phyloP scores from a whole-genome alignment of 2,113 vertebrate species.

The Tamias sibiricus region DNA sequence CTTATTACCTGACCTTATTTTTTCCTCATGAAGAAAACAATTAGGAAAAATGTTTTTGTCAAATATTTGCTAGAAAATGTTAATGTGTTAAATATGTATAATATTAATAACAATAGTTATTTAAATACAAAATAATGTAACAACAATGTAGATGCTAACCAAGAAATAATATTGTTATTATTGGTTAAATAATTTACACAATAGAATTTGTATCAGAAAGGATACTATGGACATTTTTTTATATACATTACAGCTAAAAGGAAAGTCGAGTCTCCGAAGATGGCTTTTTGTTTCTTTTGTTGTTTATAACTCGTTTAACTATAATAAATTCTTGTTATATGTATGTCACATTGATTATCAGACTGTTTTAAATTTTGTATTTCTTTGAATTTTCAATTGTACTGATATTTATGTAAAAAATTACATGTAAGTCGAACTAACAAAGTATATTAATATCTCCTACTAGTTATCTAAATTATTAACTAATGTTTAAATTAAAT shows the following conservation, averaged over 20 bases:
- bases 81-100: neutral
- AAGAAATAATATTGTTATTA: neutral
- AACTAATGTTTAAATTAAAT: neutral
- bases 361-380: neutral
- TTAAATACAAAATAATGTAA: conserved; percentile 10
- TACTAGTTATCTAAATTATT: neutral
- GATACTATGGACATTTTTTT: neutral
- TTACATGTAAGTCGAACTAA: neutral
- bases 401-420: neutral
- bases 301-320: neutral
- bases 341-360: neutral
- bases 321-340: neutral
- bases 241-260: neutral
- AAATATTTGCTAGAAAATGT: neutral
- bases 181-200: neutral
- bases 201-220: neutral
- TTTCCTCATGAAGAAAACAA: conserved; percentile 19
- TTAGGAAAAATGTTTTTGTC: neutral
- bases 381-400: neutral
- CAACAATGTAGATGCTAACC: neutral
- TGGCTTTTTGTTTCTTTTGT: neutral
- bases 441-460: neutral
- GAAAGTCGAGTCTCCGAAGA: neutral
- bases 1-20: neutral
- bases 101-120: neutral